Percentiles rank a stretch among this genome's conserved stretches.
phyloP scores from a whole-genome alignment of 2,113 vertebrate genomes.

The Bambusicola thoracicus region DNA sequence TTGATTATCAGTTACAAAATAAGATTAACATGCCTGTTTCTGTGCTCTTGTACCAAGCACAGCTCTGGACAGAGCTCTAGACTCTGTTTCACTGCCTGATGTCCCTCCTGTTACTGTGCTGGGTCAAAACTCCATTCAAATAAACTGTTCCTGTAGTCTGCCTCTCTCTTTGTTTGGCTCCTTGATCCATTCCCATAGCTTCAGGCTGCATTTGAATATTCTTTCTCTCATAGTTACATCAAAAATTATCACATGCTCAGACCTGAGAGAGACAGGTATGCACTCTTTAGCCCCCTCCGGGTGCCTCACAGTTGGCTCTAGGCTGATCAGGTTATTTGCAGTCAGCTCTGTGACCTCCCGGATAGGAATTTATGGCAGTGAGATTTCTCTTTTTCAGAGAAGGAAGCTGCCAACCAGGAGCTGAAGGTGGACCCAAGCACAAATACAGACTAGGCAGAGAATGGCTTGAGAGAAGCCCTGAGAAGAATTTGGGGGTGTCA shows the following conservation, averaged over 20 bases:
- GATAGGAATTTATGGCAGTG: background rate
- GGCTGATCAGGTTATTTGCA: slow-evolving; percentile 1
- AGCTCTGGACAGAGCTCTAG: background rate
- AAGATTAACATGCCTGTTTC: slow-evolving; percentile 24
- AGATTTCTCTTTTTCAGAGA: background rate
- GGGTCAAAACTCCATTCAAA: background rate
- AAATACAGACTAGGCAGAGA: too few relatives aligned
- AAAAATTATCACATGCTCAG: slow-evolving; percentile 23
- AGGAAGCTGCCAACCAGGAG: background rate
- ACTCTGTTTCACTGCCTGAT: rapidly evolving
- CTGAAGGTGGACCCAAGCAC: rapidly evolving
- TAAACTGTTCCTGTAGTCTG: background rate
- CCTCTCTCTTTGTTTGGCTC: background rate
- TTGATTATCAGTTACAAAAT: slow-evolving; percentile 19
- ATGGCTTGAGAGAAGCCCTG: too few relatives aligned
- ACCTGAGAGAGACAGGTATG: slow-evolving; percentile 1
- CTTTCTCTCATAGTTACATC: background rate
- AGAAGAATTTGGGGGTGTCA: too few relatives aligned
- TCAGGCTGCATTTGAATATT: slow-evolving; percentile 8
- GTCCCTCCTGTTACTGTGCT: background rate
- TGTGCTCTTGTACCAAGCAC: background rate
- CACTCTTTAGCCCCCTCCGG: background rate
- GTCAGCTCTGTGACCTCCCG: slow-evolving; percentile 6
- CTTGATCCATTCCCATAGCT: background rate
- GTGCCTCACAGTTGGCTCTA: background rate